Evolutionary conservation across 2,888 invertebrate genomes (phyloP), one percentile per base, ranked within the genome.

Genomic region (Nebria brevicollis): DNA sequence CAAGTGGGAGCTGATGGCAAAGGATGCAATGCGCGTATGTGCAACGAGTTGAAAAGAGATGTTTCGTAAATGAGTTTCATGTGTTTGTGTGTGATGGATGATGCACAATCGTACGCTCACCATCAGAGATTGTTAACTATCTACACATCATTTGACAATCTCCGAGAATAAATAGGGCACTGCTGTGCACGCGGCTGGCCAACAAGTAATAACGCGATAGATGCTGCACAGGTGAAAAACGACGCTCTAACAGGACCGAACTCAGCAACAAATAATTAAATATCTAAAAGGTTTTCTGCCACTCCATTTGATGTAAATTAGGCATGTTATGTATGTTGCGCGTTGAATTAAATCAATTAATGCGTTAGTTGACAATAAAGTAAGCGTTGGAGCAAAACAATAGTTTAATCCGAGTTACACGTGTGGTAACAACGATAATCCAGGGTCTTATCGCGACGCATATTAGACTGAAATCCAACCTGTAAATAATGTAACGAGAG

Each of bases 91-190:
- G 54, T 77, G 77, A 77, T 77, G 77, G 54, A 77, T 77, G 77
- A 70, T 41, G 77, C 77, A 72, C 77, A 64, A 72, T 77, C 77
- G 77, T 72, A 72, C 54, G 54, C 54, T 54, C 54, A 54, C 26
- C 64, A 64, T 64, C 34, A 72, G 15, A 70, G 77, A 77, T 77
- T 77, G 77, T 77, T 70, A 77, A 77, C 77, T 72, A 77, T 77
- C 77, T 72, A 54, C 77, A 77, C 77, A 77, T 77, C 77, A 77
- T 77, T 77, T 77, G 77, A 77, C 77, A 77, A 77, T 72, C 77
- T n/a, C 54, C 54, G 54, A 77, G 72, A 77, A 77, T 77, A 77
- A 77, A 77, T 77, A 77, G 77, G 77, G 72, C 77, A 77, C 72
- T 64, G 72, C 72, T 77, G 72, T 26, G 25, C 66, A 66, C 75